Evolutionary conservation across 2,888 invertebrate genomes (phyloP).

Genomic region (Dexiosoma caninum): DNA sequence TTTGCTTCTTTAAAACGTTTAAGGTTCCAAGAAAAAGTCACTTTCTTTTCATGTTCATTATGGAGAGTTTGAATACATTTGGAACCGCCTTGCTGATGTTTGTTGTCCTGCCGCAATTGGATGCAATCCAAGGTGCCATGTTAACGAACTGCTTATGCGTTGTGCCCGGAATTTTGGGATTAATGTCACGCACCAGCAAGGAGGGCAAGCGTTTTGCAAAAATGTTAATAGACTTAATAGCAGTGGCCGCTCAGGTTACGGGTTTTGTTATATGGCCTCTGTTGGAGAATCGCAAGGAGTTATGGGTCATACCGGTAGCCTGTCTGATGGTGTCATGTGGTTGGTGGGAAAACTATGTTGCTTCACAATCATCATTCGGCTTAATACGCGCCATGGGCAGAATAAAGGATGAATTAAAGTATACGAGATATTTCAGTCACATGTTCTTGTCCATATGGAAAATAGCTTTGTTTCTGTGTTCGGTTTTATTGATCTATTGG

Average conservation of each 20-base stretch:
- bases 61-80: conserved; percentile 92
- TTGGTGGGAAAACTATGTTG: conserved; percentile 99
- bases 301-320: conserved; percentile 92
- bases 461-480: conserved; percentile 86
- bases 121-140: conserved; percentile 97
- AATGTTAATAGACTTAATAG: conserved; percentile 89
- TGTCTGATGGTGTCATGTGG: conserved; percentile 92
- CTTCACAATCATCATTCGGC: conserved; percentile 88
- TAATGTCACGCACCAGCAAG: conserved; percentile 89
- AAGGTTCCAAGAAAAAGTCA: conserved; percentile 81
- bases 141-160: conserved; percentile 96
- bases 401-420: conserved; percentile 87
- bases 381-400: conserved; percentile 85
- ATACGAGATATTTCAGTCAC: conserved; percentile 92
- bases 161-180: conserved; percentile 85
- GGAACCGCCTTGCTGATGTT: conserved; percentile 93
- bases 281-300: conserved; percentile 84
- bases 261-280: conserved; percentile 96
- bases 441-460: conserved; percentile 96
- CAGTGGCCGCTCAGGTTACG: conserved; percentile 92
- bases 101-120: conserved; percentile 92
- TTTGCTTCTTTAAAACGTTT: conserved; percentile 94
- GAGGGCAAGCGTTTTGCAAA: conserved; percentile 88
- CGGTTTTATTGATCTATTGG: conserved; percentile 85
- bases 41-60: conserved; percentile 82